Base-by-base conservation (phyloP, 2,113 vertebrate genomes). In the Bambusicola thoracicus region DNA sequence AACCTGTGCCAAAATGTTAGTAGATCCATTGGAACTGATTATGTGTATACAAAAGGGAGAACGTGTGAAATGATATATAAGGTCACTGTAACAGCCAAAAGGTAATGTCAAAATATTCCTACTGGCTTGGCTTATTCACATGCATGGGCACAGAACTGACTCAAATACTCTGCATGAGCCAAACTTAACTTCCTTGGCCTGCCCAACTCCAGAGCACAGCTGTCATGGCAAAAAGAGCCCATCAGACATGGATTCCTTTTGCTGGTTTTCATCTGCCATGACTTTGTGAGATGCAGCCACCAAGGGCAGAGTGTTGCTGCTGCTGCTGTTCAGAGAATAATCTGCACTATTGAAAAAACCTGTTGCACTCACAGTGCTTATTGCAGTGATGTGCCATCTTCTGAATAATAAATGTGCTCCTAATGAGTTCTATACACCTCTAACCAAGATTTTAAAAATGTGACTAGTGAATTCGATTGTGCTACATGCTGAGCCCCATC, bases 211-310 rank as follows among this genome's bases (percentile, higher is more conserved):
- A 92, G 91, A 89, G 92, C 94, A 95, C 94, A 96, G 96, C 93
- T 97, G 96, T 92, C 0, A 6, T 94, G 95, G 81, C 94, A 94
- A 85, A 96, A 93, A 90, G 86, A 93, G 43, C 81, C 62, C 93
- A 90, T 95, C 88, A 95, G 90, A 92, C 93, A 93, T 1, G 75
- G 90, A 96, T 95, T 95, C 82, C 86, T 92, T 96, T 95, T 96
- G 95, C 94, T 94, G 85, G 73, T 77, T 95, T 94, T 91, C 78
- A 81, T 95, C 94, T 97, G 94, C 95, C 94, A 48, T 96, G 97
- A 96, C 95, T 97, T 97, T 96, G 95, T 91, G 92, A 93, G 92
- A 95, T 76, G 61, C 32, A 94, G 51, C 65, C 87, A 96, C 78
- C 92, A 97, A 97, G 95, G 95, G 78, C 95, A 97, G 80, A 94